A percentile compares a stretch with the other conserved stretches of the same genome.
Evolutionary conservation across 92 coral and sea anemone genomes (phyloP).

Genomic region (Ricordea florida): DNA sequence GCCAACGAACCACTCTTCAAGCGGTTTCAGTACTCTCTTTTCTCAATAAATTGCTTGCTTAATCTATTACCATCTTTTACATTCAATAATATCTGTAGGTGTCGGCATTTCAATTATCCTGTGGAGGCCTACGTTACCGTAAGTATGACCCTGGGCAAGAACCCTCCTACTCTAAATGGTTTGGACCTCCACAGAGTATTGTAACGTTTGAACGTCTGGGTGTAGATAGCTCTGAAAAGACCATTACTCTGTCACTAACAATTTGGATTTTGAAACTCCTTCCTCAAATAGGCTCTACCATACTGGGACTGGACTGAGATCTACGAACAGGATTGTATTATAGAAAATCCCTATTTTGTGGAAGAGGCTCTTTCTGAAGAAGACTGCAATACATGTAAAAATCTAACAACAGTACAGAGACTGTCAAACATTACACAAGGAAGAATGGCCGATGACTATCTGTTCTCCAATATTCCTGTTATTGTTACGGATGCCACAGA

Average conservation of each 20-base stretch:
- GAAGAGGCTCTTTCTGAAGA: constrained; percentile 70
- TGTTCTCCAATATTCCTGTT: constrained; percentile 74
- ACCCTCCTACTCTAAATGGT: no score
- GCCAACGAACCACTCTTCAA: no score
- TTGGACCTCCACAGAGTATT: no score
- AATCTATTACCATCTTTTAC: not conserved
- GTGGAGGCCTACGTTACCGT: no score
- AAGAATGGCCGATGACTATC: constrained; percentile 56
- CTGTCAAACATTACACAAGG: constrained; percentile 52
- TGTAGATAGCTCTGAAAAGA: no score
- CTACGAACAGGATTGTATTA: constrained; percentile 78
- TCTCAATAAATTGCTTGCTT: not conserved
- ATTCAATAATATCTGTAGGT: no score
- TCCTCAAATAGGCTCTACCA: constrained; percentile 71
- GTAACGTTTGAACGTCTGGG: no score
- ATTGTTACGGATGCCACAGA: constrained; percentile 84
- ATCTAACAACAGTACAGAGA: constrained; percentile 39
- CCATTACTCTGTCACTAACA: no score
- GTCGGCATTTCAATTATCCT: no score
- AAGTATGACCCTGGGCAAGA: no score
- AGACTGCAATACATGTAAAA: constrained; percentile 76
- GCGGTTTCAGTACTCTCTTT: not conserved
- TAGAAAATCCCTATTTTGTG: constrained; percentile 81
- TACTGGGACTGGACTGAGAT: constrained; percentile 96
- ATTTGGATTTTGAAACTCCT: no score